phyloP scores from a whole-genome alignment of 2,888 invertebrate species.

The Cephus nigrinus region DNA sequence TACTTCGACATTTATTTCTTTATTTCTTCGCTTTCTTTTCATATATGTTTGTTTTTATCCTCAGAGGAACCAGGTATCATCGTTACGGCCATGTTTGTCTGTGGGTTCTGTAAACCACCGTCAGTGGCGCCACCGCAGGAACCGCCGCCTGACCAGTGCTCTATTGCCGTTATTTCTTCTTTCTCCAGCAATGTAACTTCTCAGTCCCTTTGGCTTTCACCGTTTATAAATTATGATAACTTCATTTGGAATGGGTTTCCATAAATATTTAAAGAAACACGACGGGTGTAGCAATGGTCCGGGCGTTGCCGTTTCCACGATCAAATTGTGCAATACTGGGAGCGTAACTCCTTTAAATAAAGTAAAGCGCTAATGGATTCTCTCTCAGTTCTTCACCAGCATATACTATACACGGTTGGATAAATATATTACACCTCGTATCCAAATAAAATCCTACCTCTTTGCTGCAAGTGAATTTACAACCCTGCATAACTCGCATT shows the following conservation, averaged over 20 bases:
- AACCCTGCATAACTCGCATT: not conserved
- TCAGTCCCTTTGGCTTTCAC: not conserved
- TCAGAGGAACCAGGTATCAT: too few species aligned
- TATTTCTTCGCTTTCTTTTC: too few species aligned
- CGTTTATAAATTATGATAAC: constrained; percentile 26
- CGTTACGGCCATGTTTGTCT: not conserved
- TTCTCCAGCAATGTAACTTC: not conserved
- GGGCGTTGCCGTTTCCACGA: not conserved
- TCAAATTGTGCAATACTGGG: not conserved
- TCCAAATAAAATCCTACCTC: not conserved
- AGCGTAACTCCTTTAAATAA: constrained; percentile 6
- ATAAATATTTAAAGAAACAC: constrained; percentile 12
- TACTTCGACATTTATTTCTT: not conserved
- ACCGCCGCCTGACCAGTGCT: not conserved
- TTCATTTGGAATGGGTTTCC: constrained; percentile 19
- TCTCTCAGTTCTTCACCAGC: constrained; percentile 3
- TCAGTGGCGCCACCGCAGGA: not conserved
- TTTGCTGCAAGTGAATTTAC: not conserved
- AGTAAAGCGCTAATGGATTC: constrained; percentile 5
- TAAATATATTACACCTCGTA: not conserved
- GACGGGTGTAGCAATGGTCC: not conserved
- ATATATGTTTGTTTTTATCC: too few species aligned
- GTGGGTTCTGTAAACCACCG: not conserved
- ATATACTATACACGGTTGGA: not conserved
- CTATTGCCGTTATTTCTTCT: not conserved